Base-by-base conservation (phyloP, 2,797 vertebrate species). In the Falco rusticolus region DNA sequence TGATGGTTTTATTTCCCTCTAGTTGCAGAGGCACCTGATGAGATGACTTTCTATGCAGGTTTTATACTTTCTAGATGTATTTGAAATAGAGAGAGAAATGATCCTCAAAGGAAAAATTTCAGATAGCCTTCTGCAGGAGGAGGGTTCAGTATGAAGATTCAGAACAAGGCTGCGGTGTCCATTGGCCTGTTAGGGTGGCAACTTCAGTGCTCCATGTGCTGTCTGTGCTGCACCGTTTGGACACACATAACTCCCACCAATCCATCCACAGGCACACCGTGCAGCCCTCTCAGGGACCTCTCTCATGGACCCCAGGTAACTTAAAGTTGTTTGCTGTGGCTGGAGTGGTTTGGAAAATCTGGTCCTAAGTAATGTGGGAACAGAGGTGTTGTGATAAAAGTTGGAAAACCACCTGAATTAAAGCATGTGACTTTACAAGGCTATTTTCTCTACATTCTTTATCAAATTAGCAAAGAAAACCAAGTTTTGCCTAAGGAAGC, bases 311-410 rank as follows among this genome's bases (percentile, higher is more conserved):
- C 18, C 20, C 8, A 2, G 2, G 3, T 26, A 65, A 20, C 15
- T 61, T 74, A 14, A 86, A 41, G 16, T 12, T 12, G 5, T 51
- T 11, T 84, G 13, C 34, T 37, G 20, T 31, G 14, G 13, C 22
- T 69, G 68, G 6, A 59, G 10, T 7, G 37, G 11, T 61, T 59
- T 29, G 29, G 47, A 39, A 92, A 84, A 33, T 43, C 18, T 87
- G 48, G 3, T 20, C 43, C 17, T 26, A 50, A n/a, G 24, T 63
- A 54, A 57, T 17, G 16, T 70, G 29, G 18, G 25, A 41, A 53
- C 20, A 65, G n/a, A 57, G 2, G 3, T 48, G 17, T 33, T 0
- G 0, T 16, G 25, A 63, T 21, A 66, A 86, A 77, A 86, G 85
- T 48, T 66, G 29, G 29, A 37, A 69, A 84, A 59, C 19, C 3